Evolutionary conservation across 2,113 vertebrate genomes (phyloP), one percentile per base, ranked within the genome.

Genomic region (Brienomyrus brachyistius): DNA sequence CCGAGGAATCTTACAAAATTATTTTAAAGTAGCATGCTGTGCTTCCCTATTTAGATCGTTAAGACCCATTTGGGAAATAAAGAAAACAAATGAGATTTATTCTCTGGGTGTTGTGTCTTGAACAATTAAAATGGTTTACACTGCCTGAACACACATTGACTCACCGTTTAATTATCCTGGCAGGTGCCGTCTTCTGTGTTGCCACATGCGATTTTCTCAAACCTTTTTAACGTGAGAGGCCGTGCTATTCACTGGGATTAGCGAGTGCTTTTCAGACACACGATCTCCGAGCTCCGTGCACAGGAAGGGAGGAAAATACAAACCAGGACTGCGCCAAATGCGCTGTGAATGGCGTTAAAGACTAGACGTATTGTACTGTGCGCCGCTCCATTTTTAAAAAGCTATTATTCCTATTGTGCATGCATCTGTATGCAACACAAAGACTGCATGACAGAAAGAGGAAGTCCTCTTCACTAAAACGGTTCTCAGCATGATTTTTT

Each of bases 11-110:
- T 35, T 56, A 87, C 51, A 35, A 54, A 54, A 87, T 87, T 35
- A 87, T 87, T 87, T 87, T 54, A 87, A 35, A 87, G 51, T 54
- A 52, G 50, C 31, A 54, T 56, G 50, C 52, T 21, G 31, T 54
- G 27, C 86, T 35, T 31, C 51, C 50, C 27, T 87, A 56, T 87
- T 56, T 56, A 54, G 51, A 51, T 87, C 48, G 86, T 87, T 54
- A 87, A 87, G 27, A 87, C 86, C 52, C 86, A 87, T 87, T 87
- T 87, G 86, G 50, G 86, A 87, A 87, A 87, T 87, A 87, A 86
- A 51, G 83, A 80, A 86, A 86, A 86, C 83, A 86, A 86, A 86
- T 86, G 47, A 48, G 50, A 87, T 87, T 87, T 54, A 56, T 87
- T 87, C 51, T 52, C 86, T 87, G 31, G 86, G 27, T 87, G 27